Evolutionary conservation across 2,113 vertebrate genomes (phyloP).

Genomic region (Argyrosomus japonicus): DNA sequence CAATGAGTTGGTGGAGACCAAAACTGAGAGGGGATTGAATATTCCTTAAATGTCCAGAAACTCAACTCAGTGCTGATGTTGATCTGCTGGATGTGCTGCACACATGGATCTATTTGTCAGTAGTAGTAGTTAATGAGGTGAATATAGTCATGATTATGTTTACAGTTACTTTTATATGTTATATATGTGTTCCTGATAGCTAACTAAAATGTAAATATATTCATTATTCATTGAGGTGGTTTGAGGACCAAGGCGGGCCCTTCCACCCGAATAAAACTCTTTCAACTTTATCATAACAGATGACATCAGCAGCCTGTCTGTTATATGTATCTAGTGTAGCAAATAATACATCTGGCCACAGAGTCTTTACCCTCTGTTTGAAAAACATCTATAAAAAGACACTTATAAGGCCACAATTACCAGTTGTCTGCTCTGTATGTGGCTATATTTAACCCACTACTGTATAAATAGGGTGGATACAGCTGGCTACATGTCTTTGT

Average conservation of each 20-base stretch:
- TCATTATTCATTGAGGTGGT: neutral
- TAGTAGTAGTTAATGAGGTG: neutral
- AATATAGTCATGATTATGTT: neutral
- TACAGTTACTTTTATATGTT: neutral
- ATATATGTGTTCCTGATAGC: too few species aligned
- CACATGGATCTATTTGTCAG: neutral
- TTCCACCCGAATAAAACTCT: neutral
- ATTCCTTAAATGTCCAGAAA: too few species aligned
- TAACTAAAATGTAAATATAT: neutral
- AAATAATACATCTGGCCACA: constrained; percentile 16
- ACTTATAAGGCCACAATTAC: constrained; percentile 39
- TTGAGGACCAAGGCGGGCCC: neutral
- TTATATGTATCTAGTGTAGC: neutral
- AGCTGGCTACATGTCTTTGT: constrained; percentile 13
- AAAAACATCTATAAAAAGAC: constrained; percentile 52
- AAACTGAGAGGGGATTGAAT: too few species aligned
- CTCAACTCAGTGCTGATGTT: neutral
- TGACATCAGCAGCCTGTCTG: constrained; percentile 25
- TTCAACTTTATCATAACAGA: constrained; percentile 4
- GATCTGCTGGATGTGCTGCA: neutral
- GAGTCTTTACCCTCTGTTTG: constrained; percentile 23
- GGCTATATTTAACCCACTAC: constrained; percentile 38
- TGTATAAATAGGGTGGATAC: constrained; percentile 45
- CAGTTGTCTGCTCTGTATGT: constrained; percentile 13
- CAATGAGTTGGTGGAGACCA: too few species aligned